Percentiles rank a stretch among this genome's conserved stretches.
Conservation (phyloP, 2,797 vertebrate species). For the Ficedula albicollis region DNA sequence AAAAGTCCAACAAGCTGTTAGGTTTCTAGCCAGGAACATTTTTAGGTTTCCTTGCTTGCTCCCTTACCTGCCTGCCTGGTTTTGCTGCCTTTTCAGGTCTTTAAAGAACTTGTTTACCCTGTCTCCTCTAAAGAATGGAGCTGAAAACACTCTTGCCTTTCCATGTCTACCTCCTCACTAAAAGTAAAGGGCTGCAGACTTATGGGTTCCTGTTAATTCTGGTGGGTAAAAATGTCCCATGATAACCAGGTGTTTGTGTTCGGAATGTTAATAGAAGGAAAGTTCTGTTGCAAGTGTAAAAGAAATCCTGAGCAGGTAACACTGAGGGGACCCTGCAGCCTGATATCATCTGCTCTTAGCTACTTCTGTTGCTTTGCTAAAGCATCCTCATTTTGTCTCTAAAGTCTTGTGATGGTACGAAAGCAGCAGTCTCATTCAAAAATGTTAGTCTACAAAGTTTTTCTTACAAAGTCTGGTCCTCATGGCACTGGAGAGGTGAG, state of each 20-base stretch:
- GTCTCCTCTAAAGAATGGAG: neutral
- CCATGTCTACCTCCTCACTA: neutral
- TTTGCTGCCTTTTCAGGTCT: conserved; percentile 12
- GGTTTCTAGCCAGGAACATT: neutral
- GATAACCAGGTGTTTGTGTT: neutral
- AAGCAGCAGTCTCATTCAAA: neutral
- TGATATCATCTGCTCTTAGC: neutral
- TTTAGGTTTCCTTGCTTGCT: neutral
- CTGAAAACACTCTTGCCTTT: neutral
- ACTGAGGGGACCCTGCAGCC: neutral
- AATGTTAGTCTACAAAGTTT: neutral
- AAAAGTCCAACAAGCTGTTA: neutral
- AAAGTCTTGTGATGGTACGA: neutral
- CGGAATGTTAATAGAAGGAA: neutral
- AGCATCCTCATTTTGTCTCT: neutral
- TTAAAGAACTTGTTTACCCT: conserved; percentile 19
- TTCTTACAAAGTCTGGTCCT: neutral
- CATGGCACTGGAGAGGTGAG: neutral
- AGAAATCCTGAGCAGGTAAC: neutral
- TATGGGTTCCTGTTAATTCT: neutral
- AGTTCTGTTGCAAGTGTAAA: neutral
- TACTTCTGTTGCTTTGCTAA: neutral
- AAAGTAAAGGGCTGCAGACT: neutral
- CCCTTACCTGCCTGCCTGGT: conserved; percentile 1
- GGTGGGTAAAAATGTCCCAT: neutral